Evolutionary conservation across 2,797 vertebrate genomes (phyloP), one percentile per base, ranked within the genome.

Genomic region (Myotis daubentonii): DNA sequence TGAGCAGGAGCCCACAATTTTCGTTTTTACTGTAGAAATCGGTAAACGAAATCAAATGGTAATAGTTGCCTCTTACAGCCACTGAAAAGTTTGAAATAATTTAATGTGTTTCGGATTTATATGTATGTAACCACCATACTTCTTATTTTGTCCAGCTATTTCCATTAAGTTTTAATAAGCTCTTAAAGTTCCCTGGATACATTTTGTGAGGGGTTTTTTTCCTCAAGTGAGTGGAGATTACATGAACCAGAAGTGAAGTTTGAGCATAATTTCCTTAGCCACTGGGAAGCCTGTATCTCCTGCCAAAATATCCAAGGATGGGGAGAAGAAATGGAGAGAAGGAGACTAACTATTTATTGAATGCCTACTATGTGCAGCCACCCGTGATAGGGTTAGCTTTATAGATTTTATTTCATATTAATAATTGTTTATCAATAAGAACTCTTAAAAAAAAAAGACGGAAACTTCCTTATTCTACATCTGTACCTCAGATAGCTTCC

Each of bases 201-300:
- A 88, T 94, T 93, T 88, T 92, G 87, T 94, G 83, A 53, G 47
- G 44, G 30, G n/a, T 17, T n/a, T 4, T 66, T 47, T 83, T 55
- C 60, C 91, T 83, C 71, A 94, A 94, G 68, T 88, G 55, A 96
- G 91, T 95, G 90, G 68, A 81, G 92, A 94, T 89, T 96, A 93
- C 92, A 89, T 95, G 92, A 95, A 93, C 92, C 87, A 96, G 75
- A 96, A 95, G 85, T 25, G 20, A 96, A 96, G 60, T 95, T 93
- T 92, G 36, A 95, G 72, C 80, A 84, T 93, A 74, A 95, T 87
- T 96, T 93, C 65, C 88, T 91, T 89, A 92, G 83, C 79, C 81
- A 88, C 79, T 87, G 79, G 41, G 85, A 95, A 94, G 33, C 87
- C 79, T 97, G 68, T 80, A 49, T 81, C 55, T 82, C 51, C 76